Evolutionary conservation across 2,113 vertebrate genomes (phyloP).

Genomic region (Xiphophorus maculatus): DNA sequence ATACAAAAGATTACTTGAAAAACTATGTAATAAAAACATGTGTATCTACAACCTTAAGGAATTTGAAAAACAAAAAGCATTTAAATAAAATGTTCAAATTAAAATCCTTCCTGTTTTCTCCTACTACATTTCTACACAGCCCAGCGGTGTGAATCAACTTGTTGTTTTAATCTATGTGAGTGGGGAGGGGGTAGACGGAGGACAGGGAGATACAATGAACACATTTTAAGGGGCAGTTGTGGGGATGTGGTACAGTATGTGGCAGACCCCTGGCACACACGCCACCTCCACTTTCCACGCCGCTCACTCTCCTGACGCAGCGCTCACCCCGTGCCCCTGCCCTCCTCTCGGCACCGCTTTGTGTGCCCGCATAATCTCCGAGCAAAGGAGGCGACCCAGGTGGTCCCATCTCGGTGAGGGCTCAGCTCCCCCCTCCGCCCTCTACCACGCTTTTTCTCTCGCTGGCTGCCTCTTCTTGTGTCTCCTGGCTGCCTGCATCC

Average conservation of each 20-base stretch:
- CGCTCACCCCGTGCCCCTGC: slow-evolving; percentile 62
- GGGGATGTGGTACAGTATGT: slow-evolving; percentile 66
- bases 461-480: slow-evolving; percentile 58
- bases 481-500: slow-evolving; percentile 70
- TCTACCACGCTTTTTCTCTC: slow-evolving; percentile 71
- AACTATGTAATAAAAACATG: too few relatives aligned
- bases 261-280: slow-evolving; percentile 81
- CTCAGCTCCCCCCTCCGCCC: slow-evolving; percentile 39
- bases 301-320: slow-evolving; percentile 76
- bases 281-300: slow-evolving; percentile 83
- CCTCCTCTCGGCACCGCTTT: slow-evolving; percentile 71
- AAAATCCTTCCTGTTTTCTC: too few relatives aligned
- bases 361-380: slow-evolving; percentile 78
- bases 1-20: too few relatives aligned
- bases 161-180: background rate
- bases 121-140: background rate
- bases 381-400: slow-evolving; percentile 74
- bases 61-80: background rate
- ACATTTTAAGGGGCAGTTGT: slow-evolving; percentile 27
- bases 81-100: background rate
- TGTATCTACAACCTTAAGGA: background rate
- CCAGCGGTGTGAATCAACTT: background rate
- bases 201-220: slow-evolving; percentile 6
- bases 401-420: slow-evolving; percentile 71
- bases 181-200: slow-evolving; percentile 10